Percentiles rank a stretch among this genome's conserved stretches.
phyloP scores from a whole-genome alignment of 2,888 invertebrate species.

The Caenorhabditis doughertyi region DNA sequence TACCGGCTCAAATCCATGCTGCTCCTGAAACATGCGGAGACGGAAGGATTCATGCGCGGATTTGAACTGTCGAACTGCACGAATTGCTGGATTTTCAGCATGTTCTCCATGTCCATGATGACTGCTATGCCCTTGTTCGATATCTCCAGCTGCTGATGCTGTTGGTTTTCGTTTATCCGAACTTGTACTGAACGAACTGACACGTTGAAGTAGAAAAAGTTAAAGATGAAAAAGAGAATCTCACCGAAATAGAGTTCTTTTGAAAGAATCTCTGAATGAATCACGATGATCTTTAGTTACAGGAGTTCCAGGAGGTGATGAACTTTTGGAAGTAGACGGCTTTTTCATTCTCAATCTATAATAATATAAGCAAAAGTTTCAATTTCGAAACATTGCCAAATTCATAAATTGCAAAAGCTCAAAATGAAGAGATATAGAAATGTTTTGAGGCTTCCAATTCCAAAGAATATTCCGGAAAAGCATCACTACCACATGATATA shows the following conservation, averaged over 20 bases:
- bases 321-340: conserved; percentile 50
- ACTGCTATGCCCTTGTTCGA: conserved; percentile 51
- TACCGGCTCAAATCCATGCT: conserved; percentile 76
- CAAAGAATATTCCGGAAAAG: conserved; percentile 32
- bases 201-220: conserved; percentile 9
- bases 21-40: conserved; percentile 79
- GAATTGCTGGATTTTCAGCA: conserved; percentile 52
- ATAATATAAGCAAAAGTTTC: too few species aligned
- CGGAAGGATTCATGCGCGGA: conserved; percentile 80
- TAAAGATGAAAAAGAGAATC: conserved; percentile 9
- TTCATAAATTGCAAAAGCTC: neutral
- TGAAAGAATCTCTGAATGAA: conserved; percentile 67
- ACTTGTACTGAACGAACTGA: conserved; percentile 64
- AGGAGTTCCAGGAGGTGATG: conserved; percentile 71
- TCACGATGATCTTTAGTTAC: conserved; percentile 67
- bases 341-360: conserved; percentile 63
- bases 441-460: conserved; percentile 42
- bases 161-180: conserved; percentile 57
- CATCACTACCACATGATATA: conserved; percentile 33
- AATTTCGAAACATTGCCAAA: conserved; percentile 20
- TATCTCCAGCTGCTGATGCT: conserved; percentile 38
- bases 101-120: conserved; percentile 38
- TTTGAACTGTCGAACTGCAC: conserved; percentile 71
- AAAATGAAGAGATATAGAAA: neutral
- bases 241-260: conserved; percentile 50